phyloP scores from a whole-genome alignment of 2,888 invertebrate species.

The Pemphredon lugubris region DNA sequence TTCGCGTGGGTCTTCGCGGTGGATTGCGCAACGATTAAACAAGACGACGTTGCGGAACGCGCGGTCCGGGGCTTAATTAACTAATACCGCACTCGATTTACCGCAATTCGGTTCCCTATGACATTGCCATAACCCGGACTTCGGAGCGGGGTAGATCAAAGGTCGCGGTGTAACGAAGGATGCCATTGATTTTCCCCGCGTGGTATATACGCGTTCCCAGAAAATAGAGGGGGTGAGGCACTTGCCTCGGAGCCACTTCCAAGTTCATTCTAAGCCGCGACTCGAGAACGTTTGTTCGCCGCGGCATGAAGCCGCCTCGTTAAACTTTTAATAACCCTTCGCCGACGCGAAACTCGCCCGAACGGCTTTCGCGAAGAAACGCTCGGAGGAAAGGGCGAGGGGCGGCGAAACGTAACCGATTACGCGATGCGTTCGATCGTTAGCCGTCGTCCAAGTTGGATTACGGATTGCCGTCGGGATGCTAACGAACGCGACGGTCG shows the following conservation, averaged over 20 bases:
- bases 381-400: too few relatives aligned
- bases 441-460: too few relatives aligned
- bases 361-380: too few relatives aligned
- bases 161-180: neutral
- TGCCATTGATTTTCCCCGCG: constrained; percentile 7
- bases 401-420: too few relatives aligned
- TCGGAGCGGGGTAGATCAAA: constrained; percentile 14
- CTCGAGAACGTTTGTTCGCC: neutral
- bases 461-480: too few relatives aligned
- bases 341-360: neutral
- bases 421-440: too few relatives aligned
- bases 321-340: constrained; percentile 27
- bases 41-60: neutral
- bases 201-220: neutral
- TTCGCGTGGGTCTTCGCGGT: neutral
- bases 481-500: too few relatives aligned
- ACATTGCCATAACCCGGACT: constrained; percentile 9
- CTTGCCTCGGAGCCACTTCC: too few relatives aligned
- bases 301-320: constrained; percentile 3
- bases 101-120: constrained; percentile 16
- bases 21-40: constrained; percentile 5
- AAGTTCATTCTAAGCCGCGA: too few relatives aligned
- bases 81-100: constrained; percentile 28
- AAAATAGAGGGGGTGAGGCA: neutral
- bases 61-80: constrained; percentile 13